Evolutionary conservation across 2,888 invertebrate species (phyloP).

Genomic region (Vesta saturnalis): DNA sequence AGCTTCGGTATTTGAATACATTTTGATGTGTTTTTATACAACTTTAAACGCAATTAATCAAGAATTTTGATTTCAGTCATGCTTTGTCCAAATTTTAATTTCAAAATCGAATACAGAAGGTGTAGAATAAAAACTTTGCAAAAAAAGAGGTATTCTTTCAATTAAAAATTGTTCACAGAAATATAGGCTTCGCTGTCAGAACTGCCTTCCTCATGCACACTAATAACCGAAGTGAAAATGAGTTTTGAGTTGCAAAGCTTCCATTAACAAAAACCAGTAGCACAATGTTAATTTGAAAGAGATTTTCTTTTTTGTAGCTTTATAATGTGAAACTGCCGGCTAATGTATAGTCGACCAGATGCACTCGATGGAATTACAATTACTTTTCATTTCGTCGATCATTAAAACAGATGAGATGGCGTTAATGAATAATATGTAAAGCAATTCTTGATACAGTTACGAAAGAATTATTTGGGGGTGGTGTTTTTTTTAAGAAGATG

Average conservation of each 20-base stretch:
- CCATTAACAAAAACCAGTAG: conserved; percentile 59
- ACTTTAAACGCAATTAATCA: conserved; percentile 10
- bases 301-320: conserved; percentile 51
- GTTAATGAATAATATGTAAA: not conserved
- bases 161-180: conserved; percentile 19
- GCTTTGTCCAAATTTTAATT: conserved; percentile 7
- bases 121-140: conserved; percentile 6
- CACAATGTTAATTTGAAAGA: conserved; percentile 58
- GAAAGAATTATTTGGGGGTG: conserved; percentile 8
- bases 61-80: not conserved
- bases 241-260: conserved; percentile 51
- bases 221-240: conserved; percentile 53
- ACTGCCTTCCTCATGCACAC: conserved; percentile 45
- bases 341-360: conserved; percentile 51
- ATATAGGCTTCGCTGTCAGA: conserved; percentile 40
- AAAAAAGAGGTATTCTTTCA: conserved; percentile 11
- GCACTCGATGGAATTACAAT: conserved; percentile 44
- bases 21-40: not conserved
- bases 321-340: conserved; percentile 47
- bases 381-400: conserved; percentile 28
- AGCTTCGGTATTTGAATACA: too few relatives aligned
- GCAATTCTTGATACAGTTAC: not conserved
- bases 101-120: not conserved
- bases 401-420: conserved; percentile 27
- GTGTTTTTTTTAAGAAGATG: conserved; percentile 20